These are phyloP conservation scores for Alexandromys fortis DNA, from an alignment of 2,113 vertebrate genomes.

Conservation along the genomic window DNA sequence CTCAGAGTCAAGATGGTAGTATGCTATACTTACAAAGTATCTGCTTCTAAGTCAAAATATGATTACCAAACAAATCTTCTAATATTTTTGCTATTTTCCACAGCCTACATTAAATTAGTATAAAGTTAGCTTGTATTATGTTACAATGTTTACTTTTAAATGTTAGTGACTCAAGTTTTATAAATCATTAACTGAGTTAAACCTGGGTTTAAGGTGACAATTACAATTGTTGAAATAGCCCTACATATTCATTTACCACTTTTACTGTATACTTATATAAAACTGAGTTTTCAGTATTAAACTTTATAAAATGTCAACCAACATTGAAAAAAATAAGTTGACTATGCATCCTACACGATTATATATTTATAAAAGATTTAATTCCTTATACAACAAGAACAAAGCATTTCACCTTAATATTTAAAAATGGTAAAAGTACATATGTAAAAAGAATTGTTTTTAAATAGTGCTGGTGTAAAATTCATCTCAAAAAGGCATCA, in stretches of 20 bases:
- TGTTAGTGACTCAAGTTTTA: background rate
- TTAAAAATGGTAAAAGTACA: background rate
- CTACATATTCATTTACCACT: background rate
- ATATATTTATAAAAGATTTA: background rate
- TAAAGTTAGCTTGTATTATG: background rate
- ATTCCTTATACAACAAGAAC: background rate
- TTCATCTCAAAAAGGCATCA: background rate
- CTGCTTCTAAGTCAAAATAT: background rate
- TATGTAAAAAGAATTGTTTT: background rate
- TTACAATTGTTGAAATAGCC: background rate
- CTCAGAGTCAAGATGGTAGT: background rate
- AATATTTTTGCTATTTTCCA: background rate
- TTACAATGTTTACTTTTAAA: background rate
- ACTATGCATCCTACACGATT: background rate
- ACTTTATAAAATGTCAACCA: background rate
- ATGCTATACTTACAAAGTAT: too few relatives aligned
- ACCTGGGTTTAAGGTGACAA: background rate
- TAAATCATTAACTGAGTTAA: background rate
- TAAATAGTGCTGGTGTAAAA: background rate
- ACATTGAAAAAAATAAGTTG: background rate
- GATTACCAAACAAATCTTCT: background rate
- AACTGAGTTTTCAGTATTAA: background rate
- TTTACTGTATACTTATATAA: background rate
- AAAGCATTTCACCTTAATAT: background rate
- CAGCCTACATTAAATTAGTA: background rate